Evolutionary conservation across 1,140 invertebrate genomes (phyloP).

Genomic region (Dinoponera quadriceps): DNA sequence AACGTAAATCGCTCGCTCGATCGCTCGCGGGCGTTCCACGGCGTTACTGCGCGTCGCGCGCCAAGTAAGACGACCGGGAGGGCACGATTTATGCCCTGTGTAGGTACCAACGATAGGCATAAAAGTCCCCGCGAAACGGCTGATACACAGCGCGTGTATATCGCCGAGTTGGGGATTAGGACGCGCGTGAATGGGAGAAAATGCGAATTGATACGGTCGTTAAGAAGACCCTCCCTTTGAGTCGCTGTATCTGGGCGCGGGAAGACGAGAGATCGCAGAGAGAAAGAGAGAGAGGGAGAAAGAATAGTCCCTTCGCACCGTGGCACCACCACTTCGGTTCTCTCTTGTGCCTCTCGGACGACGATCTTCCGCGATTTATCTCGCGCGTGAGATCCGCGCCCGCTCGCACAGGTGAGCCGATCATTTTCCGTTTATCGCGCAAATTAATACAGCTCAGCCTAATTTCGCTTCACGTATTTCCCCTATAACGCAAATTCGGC

Average conservation of each 20-base stretch:
- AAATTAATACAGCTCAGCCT: no score
- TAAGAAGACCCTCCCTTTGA: conserved; percentile 75
- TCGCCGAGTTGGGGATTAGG: conserved; percentile 73
- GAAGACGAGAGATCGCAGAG: conserved; percentile 22
- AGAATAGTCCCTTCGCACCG: conserved; percentile 47
- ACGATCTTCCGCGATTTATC: conserved; percentile 62
- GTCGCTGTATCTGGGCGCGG: conserved; percentile 45
- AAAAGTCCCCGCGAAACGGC: conserved; percentile 67
- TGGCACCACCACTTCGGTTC: conserved; percentile 13
- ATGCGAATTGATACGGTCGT: conserved; percentile 80
- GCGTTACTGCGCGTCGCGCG: conserved; percentile 28
- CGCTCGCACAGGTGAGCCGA: conserved; percentile 34
- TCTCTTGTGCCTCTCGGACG: conserved; percentile 6
- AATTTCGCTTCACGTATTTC: no score
- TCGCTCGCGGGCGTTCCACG: conserved; percentile 50
- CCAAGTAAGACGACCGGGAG: conserved; percentile 59
- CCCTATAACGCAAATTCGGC: no score
- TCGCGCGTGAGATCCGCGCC: background rate
- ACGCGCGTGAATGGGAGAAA: conserved; percentile 76
- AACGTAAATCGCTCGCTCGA: conserved; percentile 35
- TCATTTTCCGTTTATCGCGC: conserved; percentile 5
- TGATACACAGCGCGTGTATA: conserved; percentile 56
- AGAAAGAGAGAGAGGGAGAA: conserved; percentile 4
- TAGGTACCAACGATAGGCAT: conserved; percentile 67
- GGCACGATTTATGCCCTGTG: conserved; percentile 66